Evolutionary conservation across 2,888 invertebrate species (phyloP).

Genomic region (Leptopilina drosophilae): DNA sequence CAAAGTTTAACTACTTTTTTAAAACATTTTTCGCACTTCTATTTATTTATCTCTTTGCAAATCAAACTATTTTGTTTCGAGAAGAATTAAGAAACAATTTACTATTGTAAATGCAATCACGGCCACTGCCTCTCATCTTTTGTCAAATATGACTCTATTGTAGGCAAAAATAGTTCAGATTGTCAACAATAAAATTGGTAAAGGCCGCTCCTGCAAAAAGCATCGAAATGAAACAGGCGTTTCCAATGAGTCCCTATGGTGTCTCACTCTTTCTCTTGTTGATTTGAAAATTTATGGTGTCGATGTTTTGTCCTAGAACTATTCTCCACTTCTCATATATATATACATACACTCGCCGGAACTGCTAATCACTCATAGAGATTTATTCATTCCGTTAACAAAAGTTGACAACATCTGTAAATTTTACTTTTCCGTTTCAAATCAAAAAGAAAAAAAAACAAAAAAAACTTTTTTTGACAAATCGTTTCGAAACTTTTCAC

Average conservation of each 20-base stretch:
- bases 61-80: background rate
- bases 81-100: background rate
- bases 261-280: constrained; percentile 42
- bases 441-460: background rate
- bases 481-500: background rate
- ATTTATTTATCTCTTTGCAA: background rate
- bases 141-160: constrained; percentile 59
- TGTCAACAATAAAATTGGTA: constrained; percentile 59
- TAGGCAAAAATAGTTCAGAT: constrained; percentile 58
- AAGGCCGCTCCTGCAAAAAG: constrained; percentile 56
- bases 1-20: background rate
- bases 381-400: constrained; percentile 32
- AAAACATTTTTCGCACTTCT: background rate
- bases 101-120: constrained; percentile 52
- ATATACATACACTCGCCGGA: constrained; percentile 45
- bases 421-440: background rate
- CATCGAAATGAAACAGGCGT: constrained; percentile 47
- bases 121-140: constrained; percentile 55
- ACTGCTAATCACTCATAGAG: constrained; percentile 59
- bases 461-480: background rate
- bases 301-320: constrained; percentile 53
- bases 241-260: constrained; percentile 45
- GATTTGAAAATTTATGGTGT: constrained; percentile 57
- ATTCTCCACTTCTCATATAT: constrained; percentile 60
- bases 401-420: constrained; percentile 9